phyloP scores from a whole-genome alignment of 2,888 invertebrate genomes.

The Strigamia transsilvanica region DNA sequence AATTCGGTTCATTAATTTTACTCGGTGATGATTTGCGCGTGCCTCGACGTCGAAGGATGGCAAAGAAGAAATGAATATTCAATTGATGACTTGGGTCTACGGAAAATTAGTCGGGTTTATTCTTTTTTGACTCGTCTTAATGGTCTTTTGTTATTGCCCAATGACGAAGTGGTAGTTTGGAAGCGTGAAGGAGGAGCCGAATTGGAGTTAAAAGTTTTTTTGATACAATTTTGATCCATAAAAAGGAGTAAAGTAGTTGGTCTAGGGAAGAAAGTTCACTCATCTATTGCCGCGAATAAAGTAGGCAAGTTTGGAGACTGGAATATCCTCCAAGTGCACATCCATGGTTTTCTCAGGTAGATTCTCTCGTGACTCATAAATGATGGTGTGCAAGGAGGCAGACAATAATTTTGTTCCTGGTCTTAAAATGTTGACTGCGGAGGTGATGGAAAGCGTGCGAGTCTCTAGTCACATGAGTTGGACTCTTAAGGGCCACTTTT shows the following conservation, averaged over 20 bases:
- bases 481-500: constrained; percentile 39
- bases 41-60: neutral
- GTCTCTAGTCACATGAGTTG: constrained; percentile 37
- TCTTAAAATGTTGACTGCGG: constrained; percentile 30
- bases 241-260: neutral
- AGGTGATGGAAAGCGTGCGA: constrained; percentile 48
- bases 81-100: constrained; percentile 24
- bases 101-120: constrained; percentile 2
- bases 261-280: neutral
- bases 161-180: neutral
- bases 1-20: constrained; percentile 48
- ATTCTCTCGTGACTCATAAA: constrained; percentile 37
- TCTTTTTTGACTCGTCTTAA: constrained; percentile 13
- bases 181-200: neutral
- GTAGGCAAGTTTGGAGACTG: constrained; percentile 5
- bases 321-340: constrained; percentile 23
- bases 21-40: constrained; percentile 38
- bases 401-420: constrained; percentile 33
- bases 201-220: constrained; percentile 3
- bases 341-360: constrained; percentile 37
- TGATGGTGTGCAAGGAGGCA: constrained; percentile 19
- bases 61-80: constrained; percentile 44
- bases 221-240: neutral
- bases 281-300: constrained; percentile 1
- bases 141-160: neutral